Evolutionary conservation across 92 coral and sea anemone species (phyloP).

Genomic region (Parazoanthus darwini): DNA sequence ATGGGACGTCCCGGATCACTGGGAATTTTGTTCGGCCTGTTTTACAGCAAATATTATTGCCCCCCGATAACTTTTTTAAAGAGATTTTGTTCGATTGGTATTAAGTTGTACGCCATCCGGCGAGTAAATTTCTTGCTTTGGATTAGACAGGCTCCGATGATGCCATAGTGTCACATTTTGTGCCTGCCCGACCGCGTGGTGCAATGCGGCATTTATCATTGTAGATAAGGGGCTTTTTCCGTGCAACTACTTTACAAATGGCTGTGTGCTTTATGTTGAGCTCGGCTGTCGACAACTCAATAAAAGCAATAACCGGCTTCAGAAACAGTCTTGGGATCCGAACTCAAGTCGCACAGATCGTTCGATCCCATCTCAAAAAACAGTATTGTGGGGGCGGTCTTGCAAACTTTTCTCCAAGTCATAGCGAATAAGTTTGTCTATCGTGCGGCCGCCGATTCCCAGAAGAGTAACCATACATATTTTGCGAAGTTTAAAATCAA

Average conservation of each 20-base stretch:
- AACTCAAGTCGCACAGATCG: not conserved
- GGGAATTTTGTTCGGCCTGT: not conserved
- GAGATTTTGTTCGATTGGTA: not conserved
- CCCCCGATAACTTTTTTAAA: not conserved
- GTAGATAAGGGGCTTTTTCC: not conserved
- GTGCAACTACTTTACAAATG: not conserved
- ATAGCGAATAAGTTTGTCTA: not conserved
- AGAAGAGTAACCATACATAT: not conserved
- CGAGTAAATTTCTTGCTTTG: not conserved
- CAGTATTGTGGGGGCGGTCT: not conserved
- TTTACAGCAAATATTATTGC: not conserved
- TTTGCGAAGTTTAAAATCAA: not conserved
- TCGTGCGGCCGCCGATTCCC: not conserved
- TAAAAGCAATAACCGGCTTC: not conserved
- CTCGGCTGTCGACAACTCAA: not conserved
- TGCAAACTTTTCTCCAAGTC: not conserved
- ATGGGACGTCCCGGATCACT: too few species aligned
- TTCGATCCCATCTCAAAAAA: not conserved
- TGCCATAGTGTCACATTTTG: not conserved
- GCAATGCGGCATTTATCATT: not conserved
- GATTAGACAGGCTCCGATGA: not conserved
- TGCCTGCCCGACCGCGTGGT: not conserved
- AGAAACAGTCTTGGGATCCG: not conserved
- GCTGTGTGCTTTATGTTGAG: not conserved
- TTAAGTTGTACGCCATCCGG: not conserved